Conservation (phyloP, 2,113 vertebrate species). For the Sitta europaea region DNA sequence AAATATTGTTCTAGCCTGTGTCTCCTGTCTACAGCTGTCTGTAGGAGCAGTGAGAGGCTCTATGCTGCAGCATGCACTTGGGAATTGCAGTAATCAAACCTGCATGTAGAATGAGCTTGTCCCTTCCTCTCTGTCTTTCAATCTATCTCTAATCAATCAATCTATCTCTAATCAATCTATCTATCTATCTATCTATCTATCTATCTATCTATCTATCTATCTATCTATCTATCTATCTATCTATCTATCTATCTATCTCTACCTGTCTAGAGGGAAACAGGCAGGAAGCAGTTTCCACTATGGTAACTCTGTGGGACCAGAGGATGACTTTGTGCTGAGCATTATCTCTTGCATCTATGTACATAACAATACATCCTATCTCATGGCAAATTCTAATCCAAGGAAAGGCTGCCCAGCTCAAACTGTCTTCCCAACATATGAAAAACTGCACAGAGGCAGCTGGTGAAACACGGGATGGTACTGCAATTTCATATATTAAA, state of each 20-base stretch:
- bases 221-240: neutral
- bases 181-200: neutral
- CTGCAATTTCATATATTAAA: neutral
- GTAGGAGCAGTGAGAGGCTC: neutral
- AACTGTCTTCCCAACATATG: neutral
- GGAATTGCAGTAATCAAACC: neutral
- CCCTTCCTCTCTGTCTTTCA: neutral
- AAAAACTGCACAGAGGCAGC: neutral
- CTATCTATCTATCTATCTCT: too few species aligned
- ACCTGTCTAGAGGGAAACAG: neutral
- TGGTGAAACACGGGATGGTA: neutral
- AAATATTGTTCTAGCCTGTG: neutral
- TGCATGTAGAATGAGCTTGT: fast-evolving
- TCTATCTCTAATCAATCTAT: neutral
- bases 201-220: neutral
- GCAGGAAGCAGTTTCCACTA: neutral
- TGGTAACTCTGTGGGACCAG: neutral
- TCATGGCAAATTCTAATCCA: neutral
- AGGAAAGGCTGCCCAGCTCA: neutral
- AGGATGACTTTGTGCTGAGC: neutral
- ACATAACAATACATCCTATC: neutral
- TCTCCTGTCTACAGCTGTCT: neutral
- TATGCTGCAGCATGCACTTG: fast-evolving
- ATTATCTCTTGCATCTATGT: neutral
- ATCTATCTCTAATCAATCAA: neutral